These are phyloP conservation scores for Neosalanx taihuensis DNA, from an alignment of 2,797 vertebrate genomes.

Conservation along the genomic window DNA sequence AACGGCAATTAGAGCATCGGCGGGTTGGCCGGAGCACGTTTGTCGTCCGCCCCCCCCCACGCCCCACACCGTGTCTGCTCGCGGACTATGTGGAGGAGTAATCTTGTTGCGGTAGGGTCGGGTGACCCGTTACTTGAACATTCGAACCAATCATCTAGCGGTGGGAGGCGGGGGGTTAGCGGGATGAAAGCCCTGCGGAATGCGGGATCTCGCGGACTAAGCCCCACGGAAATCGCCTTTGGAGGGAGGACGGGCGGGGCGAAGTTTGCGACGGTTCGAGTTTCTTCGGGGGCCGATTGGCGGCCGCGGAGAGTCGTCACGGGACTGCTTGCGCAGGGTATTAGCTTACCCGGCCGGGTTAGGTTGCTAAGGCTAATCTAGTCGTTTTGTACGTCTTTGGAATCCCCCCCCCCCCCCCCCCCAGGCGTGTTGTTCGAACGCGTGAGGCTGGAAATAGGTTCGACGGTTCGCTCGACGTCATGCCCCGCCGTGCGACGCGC, in stretches of 20 bases:
- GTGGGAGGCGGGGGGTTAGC: constrained; percentile 21
- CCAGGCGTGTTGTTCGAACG: too few species aligned
- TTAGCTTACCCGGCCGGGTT: not conserved
- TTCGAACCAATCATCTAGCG: constrained; percentile 28
- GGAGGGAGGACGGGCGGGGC: not conserved
- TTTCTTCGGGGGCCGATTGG: not conserved
- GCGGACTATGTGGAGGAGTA: constrained; percentile 10
- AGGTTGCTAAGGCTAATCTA: not conserved
- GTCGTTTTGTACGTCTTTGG: too few species aligned
- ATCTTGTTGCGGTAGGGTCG: constrained; percentile 11
- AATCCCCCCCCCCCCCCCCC: not conserved
- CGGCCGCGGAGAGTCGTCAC: not conserved
- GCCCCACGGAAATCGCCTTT: constrained; percentile 1
- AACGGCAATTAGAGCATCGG: constrained; percentile 23
- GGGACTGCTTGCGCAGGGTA: not conserved
- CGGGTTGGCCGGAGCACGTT: constrained; percentile 1
- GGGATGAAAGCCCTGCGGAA: constrained; percentile 25
- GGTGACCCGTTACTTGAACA: constrained; percentile 35
- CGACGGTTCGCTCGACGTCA: too few species aligned
- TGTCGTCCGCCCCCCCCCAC: not conserved
- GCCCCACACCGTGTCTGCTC: not conserved
- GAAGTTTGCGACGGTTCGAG: not conserved
- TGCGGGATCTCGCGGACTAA: constrained; percentile 9
- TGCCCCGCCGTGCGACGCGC: not conserved
- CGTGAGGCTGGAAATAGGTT: too few species aligned